These are phyloP conservation scores for Rhinogobio ventralis DNA, from an alignment of 2,797 vertebrate genomes.

Conservation along the genomic window DNA sequence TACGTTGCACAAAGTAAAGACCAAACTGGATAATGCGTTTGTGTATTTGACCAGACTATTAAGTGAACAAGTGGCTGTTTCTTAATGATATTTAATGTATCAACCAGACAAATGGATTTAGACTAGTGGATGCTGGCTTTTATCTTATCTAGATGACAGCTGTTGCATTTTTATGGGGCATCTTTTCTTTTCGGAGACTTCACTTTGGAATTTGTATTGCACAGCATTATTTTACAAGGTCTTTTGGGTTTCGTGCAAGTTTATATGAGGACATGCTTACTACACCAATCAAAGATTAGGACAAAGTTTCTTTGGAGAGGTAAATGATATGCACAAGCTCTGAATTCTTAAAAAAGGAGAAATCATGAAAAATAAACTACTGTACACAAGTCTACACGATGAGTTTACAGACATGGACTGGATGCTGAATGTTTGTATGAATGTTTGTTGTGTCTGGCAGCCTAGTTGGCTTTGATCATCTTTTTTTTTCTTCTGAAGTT, in stretches of 20 bases:
- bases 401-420: conserved; percentile 25
- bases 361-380: not conserved
- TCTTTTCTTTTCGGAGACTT: not conserved
- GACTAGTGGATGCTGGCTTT: conserved; percentile 10
- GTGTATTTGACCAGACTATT: conserved; percentile 27
- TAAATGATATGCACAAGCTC: not conserved
- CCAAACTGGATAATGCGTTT: conserved; percentile 18
- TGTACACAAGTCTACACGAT: not conserved
- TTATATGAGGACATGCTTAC: not conserved
- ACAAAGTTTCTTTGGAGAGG: not conserved
- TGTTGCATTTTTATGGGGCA: conserved; percentile 1
- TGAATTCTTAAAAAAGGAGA: not conserved
- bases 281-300: not conserved
- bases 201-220: not conserved
- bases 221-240: not conserved
- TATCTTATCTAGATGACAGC: conserved; percentile 7
- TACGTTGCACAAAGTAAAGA: conserved; percentile 4
- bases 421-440: conserved; percentile 35
- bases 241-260: not conserved
- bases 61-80: conserved; percentile 9
- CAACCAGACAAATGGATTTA: conserved; percentile 30
- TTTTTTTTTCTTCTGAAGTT: conserved; percentile 44
- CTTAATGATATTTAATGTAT: conserved; percentile 32
- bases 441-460: conserved; percentile 46
- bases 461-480: conserved; percentile 59